Evolutionary conservation across 2,113 vertebrate species (phyloP), one percentile per base, ranked within the genome.

Genomic region (Ammospiza nelsoni): DNA sequence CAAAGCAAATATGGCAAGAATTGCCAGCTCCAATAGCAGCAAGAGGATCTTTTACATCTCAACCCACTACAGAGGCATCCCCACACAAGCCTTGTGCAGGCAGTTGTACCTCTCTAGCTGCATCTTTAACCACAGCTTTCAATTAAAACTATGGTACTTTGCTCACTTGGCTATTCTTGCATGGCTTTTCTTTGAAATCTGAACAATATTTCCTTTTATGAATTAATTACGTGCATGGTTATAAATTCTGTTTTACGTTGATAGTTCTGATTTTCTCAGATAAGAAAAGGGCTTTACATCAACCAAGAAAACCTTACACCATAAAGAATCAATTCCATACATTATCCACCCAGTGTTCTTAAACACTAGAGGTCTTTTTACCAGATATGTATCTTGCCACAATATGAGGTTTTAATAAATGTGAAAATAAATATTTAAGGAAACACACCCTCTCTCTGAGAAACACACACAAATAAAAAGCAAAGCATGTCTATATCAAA

Each of bases 41-140:
- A 31, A 48, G n/a, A 74, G 7, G 28, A 54, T 19, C 43, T 58
- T 86, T 51, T 71, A 29, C 52, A 69, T 39, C 39, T 55, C 44
- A 78, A 35, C 15, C 11, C 49, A n/a, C 22, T 29, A n/a, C 29
- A 86, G 31, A 61, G 29, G 27, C 3, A 0, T 11, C 24, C 31
- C 21, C 0, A 0, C 2, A 3, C 4, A 58, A 43, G 28, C 37
- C 18, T 61, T 33, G 20, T 66, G 29, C 22, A 43, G 68, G 33
- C 35, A 72, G 18, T 4, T 71, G 15, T 31, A 37, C 9, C 10
- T 29, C 22, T 71, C 29, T 18, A 71, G 33, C 24, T 75, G n/a
- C 21, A 27, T 35, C 69, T 84, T 88, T 44, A 29, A 75, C 19
- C 15, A 10, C 0, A 4, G 13, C 31, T 92, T 78, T 85, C 65